phyloP scores from a whole-genome alignment of 2,113 vertebrate genomes.

The Cephalopterus ornatus region DNA sequence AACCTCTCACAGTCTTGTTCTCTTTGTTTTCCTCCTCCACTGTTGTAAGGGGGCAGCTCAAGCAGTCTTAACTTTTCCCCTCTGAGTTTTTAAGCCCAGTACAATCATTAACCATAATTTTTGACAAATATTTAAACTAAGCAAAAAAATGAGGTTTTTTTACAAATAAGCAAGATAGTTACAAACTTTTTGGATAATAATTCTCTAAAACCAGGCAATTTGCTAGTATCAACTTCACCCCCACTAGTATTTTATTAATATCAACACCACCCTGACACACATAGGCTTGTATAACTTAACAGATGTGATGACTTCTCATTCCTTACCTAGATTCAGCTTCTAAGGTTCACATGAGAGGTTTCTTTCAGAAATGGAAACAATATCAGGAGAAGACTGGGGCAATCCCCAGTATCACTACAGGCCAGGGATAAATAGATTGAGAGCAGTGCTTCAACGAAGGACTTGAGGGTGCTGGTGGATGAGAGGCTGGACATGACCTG shows the following conservation, averaged over 20 bases:
- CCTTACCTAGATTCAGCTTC: neutral
- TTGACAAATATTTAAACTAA: neutral
- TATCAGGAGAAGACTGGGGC: neutral
- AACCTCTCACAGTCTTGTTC: neutral
- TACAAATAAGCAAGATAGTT: neutral
- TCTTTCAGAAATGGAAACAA: neutral
- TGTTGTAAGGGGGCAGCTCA: neutral
- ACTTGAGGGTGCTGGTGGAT: accelerated
- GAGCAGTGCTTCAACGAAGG: accelerated
- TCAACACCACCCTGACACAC: neutral
- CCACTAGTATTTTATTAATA: neutral
- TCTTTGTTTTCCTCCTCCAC: neutral
- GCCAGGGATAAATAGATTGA: accelerated
- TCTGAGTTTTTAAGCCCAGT: neutral
- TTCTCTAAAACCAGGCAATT: neutral
- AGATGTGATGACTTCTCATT: neutral
- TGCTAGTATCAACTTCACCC: neutral
- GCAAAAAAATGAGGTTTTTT: neutral
- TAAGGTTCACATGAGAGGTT: neutral
- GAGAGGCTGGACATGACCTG: neutral
- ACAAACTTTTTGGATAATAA: neutral
- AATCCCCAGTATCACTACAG: accelerated
- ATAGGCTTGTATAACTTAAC: neutral
- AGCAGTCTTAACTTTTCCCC: neutral
- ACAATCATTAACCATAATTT: neutral